Evolutionary conservation across 1,140 invertebrate species (phyloP).

Genomic region (Colletes latitarsis): DNA sequence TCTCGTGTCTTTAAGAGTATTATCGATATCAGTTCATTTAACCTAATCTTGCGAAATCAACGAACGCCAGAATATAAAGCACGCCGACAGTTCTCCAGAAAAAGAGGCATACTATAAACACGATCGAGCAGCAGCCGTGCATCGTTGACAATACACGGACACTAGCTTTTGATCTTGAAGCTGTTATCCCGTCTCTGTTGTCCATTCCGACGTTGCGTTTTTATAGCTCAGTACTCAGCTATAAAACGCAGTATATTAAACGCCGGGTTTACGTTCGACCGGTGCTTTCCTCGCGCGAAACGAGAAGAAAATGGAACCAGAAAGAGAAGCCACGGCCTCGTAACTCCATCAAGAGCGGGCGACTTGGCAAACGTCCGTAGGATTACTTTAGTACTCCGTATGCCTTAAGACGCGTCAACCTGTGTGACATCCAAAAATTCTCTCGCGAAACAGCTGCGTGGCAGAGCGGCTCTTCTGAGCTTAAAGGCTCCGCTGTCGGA

Average conservation of each 20-base stretch:
- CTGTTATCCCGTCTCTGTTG: background rate
- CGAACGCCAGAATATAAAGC: background rate
- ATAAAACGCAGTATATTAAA: constrained; percentile 51
- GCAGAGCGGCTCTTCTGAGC: constrained; percentile 5
- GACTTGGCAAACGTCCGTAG: constrained; percentile 57
- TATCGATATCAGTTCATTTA: background rate
- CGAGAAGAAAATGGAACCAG: constrained; percentile 17
- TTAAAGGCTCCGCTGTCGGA: background rate
- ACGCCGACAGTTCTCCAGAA: background rate
- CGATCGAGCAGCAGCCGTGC: background rate
- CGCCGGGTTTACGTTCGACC: constrained; percentile 41
- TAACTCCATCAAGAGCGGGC: constrained; percentile 61
- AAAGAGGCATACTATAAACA: background rate
- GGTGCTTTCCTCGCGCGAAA: constrained; percentile 45
- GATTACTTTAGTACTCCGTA: constrained; percentile 54
- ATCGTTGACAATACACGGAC: constrained; percentile 8
- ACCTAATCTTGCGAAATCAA: background rate
- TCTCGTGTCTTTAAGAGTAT: too few species aligned
- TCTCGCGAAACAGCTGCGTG: constrained; percentile 51
- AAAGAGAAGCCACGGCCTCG: constrained; percentile 44
- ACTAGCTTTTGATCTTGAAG: constrained; percentile 10
- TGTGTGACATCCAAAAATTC: constrained; percentile 56
- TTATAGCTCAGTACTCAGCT: constrained; percentile 33
- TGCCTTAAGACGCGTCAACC: constrained; percentile 37
- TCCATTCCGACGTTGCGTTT: constrained; percentile 13